Base-by-base conservation (phyloP, 2,888 invertebrate species). In the Octonoba sinensis region DNA sequence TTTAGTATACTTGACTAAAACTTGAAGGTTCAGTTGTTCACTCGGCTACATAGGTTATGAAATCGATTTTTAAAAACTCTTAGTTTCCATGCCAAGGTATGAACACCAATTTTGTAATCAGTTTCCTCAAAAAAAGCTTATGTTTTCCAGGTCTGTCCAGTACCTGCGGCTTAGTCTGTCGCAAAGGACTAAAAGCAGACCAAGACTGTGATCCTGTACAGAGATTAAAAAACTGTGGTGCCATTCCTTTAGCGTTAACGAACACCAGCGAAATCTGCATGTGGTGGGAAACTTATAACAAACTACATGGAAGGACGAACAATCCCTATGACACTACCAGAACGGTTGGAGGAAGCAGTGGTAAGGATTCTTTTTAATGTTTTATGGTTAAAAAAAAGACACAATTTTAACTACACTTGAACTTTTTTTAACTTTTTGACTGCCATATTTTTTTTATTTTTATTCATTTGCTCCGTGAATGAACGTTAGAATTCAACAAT, bases 271-370 rank as follows among this genome's bases (percentile, higher is more conserved):
- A 89, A 75, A 87, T 90, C 65, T 89, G 90, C 84, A 89, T 96
- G 87, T 95, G 95, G 88, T 95, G 94, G 92, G 96, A 97, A 89
- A 93, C 94, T 11, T 91, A 91, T 69, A 96, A 95, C 88, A 91
- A 92, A 69, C 90, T 95, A 0, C 92, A 92, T 54, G 96, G 97
- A 0, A 90, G 92, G 54, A 94, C 95, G 0, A 91, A 91, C 84
- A 97, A 97, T 90, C 96, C 97, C 0, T 95, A 96, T 88, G 92
- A 95, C 87, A 90, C 92, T 1, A 91, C 91, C 0, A 90, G 93
- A 85, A 94, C 90, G 83, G 90, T 93, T 0, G 97, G 96, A 0
- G 97, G 97, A 3, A 96, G 96, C 44, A 96, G 96, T 1, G 96
- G 96, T 49, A 94, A 94, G 64, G 65, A 93, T 95, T 96, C 36